phyloP scores from a whole-genome alignment of 2,888 invertebrate species.

The Tillus elongatus region DNA sequence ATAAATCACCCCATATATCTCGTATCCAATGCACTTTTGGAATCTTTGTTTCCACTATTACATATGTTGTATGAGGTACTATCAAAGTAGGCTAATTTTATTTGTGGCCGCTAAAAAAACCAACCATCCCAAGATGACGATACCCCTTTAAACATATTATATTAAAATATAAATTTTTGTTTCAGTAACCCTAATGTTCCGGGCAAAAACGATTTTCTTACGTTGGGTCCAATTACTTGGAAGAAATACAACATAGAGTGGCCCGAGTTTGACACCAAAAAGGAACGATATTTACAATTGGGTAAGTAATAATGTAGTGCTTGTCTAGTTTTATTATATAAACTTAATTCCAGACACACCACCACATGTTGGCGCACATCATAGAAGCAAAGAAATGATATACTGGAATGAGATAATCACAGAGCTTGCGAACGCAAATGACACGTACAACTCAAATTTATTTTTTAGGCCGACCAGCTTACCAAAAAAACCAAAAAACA shows the following conservation, averaged over 20 bases:
- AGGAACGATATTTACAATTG: slow-evolving; percentile 69
- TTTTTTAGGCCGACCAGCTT: slow-evolving; percentile 19
- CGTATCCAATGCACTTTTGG: too few relatives aligned
- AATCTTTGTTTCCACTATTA: too few relatives aligned
- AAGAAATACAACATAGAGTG: slow-evolving; percentile 61
- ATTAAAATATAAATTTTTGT: slow-evolving; percentile 17
- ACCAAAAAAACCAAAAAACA: slow-evolving; percentile 22
- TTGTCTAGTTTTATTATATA: neutral
- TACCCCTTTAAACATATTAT: neutral
- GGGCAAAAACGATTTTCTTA: slow-evolving; percentile 54
- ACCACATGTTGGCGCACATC: slow-evolving; percentile 62
- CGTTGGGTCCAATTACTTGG: slow-evolving; percentile 58
- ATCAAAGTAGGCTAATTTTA: neutral
- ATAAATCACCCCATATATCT: too few relatives aligned
- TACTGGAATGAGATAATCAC: slow-evolving; percentile 83
- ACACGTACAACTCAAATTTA: slow-evolving; percentile 9
- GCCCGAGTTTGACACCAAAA: slow-evolving; percentile 69
- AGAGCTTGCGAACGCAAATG: slow-evolving; percentile 46
- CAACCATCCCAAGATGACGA: too few relatives aligned
- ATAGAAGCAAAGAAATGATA: slow-evolving; percentile 66
- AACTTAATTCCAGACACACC: slow-evolving; percentile 56
- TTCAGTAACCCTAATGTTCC: slow-evolving; percentile 70
- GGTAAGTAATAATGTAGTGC: slow-evolving; percentile 46
- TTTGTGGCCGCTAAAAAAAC: too few relatives aligned
- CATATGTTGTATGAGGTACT: too few relatives aligned